These are phyloP conservation scores for Aurelia coerulea DNA, from an alignment of 30 jellyfish, hydroid and myxozoan species.

Conservation along the genomic window DNA sequence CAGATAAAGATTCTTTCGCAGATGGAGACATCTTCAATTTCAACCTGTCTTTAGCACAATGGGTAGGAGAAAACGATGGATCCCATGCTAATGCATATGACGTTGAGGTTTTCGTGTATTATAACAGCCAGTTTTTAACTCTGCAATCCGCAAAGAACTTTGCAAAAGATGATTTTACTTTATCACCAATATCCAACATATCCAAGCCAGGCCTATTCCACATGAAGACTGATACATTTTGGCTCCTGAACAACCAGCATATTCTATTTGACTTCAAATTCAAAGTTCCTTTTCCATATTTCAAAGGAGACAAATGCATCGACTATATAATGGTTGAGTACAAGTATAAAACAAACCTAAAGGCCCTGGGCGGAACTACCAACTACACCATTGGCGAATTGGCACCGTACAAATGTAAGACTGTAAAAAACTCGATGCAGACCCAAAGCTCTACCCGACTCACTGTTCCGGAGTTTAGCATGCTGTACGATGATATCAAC, in stretches of 20 bases:
- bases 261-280: slow-evolving; percentile 1
- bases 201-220: slow-evolving; percentile 9
- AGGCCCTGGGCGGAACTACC: not conserved
- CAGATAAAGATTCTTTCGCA: not conserved
- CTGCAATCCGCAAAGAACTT: slow-evolving; percentile 18
- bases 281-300: not conserved
- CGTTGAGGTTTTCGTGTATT: slow-evolving; percentile 30
- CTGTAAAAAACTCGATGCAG: too few species aligned
- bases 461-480: slow-evolving; percentile 24
- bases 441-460: not conserved
- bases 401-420: slow-evolving; percentile 16
- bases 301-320: not conserved
- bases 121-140: slow-evolving; percentile 14
- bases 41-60: slow-evolving; percentile 25
- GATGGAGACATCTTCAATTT: slow-evolving; percentile 31
- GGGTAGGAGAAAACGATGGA: slow-evolving; percentile 3
- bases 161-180: not conserved
- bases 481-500: slow-evolving; percentile 29
- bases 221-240: slow-evolving; percentile 9
- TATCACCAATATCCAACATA: not conserved
- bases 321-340: slow-evolving; percentile 13
- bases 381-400: not conserved
- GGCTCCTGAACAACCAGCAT: slow-evolving; percentile 14
- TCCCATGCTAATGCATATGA: slow-evolving; percentile 55
- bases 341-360: slow-evolving; percentile 12